Evolutionary conservation across 2,888 invertebrate genomes (phyloP).

Genomic region (Microplitis deprimator): DNA sequence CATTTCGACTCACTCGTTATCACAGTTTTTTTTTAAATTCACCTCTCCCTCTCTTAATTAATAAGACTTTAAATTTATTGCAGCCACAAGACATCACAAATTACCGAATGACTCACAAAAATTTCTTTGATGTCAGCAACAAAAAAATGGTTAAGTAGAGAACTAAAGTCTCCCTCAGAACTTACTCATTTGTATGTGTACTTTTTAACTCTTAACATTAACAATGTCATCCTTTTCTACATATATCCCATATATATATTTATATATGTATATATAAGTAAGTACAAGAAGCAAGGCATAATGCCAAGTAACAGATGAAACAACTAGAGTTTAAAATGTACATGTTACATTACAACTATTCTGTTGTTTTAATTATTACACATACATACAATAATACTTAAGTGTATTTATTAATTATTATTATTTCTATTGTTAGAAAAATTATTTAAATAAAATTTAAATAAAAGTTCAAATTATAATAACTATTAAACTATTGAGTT

Average conservation of each 20-base stretch:
- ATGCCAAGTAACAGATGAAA: not conserved
- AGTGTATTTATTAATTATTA: too few species aligned
- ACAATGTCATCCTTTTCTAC: not conserved
- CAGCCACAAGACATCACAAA: not conserved
- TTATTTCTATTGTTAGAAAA: too few species aligned
- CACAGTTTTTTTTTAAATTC: conserved; percentile 41
- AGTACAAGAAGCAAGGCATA: not conserved
- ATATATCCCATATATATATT: not conserved
- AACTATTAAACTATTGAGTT: too few species aligned
- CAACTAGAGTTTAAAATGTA: not conserved
- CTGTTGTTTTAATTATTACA: not conserved
- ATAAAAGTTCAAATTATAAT: too few species aligned
- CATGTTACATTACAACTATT: not conserved
- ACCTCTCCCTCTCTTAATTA: conserved; percentile 34
- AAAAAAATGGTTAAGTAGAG: conserved; percentile 22
- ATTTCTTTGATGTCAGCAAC: not conserved
- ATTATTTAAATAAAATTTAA: too few species aligned
- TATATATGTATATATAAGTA: not conserved
- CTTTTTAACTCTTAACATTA: not conserved
- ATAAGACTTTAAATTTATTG: conserved; percentile 7
- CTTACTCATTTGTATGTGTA: not conserved
- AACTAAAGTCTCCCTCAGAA: not conserved
- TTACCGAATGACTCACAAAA: not conserved
- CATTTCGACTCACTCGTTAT: conserved; percentile 53
- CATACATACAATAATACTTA: too few species aligned